A percentile compares a stretch with the other conserved stretches of the same genome.
These are phyloP conservation scores for Silurus glanis DNA, from an alignment of 2,113 vertebrate genomes.

Conservation along the genomic window DNA sequence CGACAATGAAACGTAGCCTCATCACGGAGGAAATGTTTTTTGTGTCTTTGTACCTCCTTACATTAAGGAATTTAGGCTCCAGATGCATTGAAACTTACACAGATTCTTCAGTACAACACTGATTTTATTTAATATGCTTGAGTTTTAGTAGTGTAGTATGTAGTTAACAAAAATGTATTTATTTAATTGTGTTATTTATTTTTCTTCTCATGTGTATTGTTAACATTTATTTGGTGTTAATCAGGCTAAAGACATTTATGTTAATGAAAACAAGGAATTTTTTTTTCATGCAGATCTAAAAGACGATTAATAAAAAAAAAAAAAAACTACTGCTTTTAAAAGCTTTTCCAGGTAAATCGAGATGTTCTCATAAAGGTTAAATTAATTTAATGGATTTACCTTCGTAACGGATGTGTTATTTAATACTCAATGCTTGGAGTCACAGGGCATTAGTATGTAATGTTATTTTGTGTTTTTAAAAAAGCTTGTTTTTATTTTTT, in stretches of 20 bases:
- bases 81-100: constrained; percentile 47
- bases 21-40: constrained; percentile 41
- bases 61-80: constrained; percentile 67
- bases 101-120: constrained; percentile 57
- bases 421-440: not conserved
- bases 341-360: not conserved
- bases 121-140: constrained; percentile 47
- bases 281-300: not conserved
- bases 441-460: not conserved
- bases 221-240: constrained; percentile 54
- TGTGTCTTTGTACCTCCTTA: constrained; percentile 68
- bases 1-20: constrained; percentile 49
- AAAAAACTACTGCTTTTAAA: constrained; percentile 17
- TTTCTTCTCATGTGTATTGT: constrained; percentile 51
- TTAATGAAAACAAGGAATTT: constrained; percentile 19
- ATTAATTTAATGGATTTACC: not conserved
- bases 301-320: not conserved
- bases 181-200: constrained; percentile 52
- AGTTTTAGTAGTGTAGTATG: constrained; percentile 33
- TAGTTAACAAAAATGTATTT: constrained; percentile 52
- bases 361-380: not conserved
- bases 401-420: not conserved
- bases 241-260: constrained; percentile 17
- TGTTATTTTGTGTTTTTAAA: not conserved
- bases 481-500: too few species aligned